Conservation (phyloP, 2,797 vertebrate species). For the Mustela erminea region DNA sequence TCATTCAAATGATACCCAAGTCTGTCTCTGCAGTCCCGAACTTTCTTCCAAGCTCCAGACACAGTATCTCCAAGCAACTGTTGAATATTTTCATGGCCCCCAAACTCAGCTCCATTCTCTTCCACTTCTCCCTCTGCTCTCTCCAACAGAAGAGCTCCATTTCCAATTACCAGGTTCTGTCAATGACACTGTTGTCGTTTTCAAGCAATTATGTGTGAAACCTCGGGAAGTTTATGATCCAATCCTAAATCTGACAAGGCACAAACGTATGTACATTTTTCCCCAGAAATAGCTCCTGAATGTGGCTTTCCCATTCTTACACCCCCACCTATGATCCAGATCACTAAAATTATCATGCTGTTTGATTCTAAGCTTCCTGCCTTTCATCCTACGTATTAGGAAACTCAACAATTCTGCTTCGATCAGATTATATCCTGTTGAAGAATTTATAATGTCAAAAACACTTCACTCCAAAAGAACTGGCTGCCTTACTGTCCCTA, state of each 20-base stretch:
- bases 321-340: not conserved
- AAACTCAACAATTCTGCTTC: conserved; percentile 31
- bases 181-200: not conserved
- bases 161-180: not conserved
- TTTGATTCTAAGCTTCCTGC: not conserved
- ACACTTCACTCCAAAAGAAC: not conserved
- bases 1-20: not conserved
- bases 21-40: not conserved
- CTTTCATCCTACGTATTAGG: not conserved
- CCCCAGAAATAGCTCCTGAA: not conserved
- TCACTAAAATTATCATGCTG: not conserved
- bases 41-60: not conserved
- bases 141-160: not conserved
- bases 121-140: too few relatives aligned
- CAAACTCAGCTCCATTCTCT: not conserved
- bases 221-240: not conserved
- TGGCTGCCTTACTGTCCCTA: not conserved
- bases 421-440: not conserved
- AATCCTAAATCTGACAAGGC: not conserved
- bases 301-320: not conserved
- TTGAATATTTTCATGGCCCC: not conserved
- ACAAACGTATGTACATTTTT: not conserved
- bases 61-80: not conserved
- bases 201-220: not conserved
- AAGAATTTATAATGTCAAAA: not conserved